Evolutionary conservation across 2,113 vertebrate genomes (phyloP), one percentile per base, ranked within the genome.

Genomic region (Rhinoptilus africanus): DNA sequence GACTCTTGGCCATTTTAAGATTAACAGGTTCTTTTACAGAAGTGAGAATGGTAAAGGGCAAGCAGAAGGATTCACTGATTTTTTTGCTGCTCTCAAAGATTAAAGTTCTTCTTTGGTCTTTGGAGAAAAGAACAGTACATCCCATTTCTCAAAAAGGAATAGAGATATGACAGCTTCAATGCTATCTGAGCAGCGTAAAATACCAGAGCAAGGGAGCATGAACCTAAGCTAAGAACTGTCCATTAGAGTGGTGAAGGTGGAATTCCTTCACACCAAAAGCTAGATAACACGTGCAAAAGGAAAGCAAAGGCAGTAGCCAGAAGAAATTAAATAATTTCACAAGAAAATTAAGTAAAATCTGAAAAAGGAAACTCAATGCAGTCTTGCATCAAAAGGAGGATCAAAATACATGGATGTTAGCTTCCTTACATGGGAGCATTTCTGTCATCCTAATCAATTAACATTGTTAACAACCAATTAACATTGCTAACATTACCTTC

Each of bases 31-130:
- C 54, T 91, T 88, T 87, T 64, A 41, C 3, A 81, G 59, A 90
- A 66, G 34, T 63, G 63, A 84, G 45, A 76, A 93, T 20, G 57
- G 76, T 59, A 88, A 89, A 95, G 76, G 79, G 68, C 76, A 92
- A 85, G 60, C 19, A 94, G 64, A 89, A 77, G 60, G 32, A 81
- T 71, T 88, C 16, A 20, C n/a, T 47, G 85, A 51, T 69, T 73
- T 92, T 92, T 96, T 90, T 56, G 27, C 63, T 78, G 48, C 41
- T 89, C 82, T 39, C 17, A 68, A 84, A 94, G 79, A 92, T 91
- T 77, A 86, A 92, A 39, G 50, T 87, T 86, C 20, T 83, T 73
- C 39, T n/a, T n/a, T n/a, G 59, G 64, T 34, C 50, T 62, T 77
- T 71, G 67, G 51, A 63, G 35, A 60, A 89, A 93, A 91, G 77